Conservation (phyloP, 37 sponge, comb jelly and placozoan genomes). For the Cladorhizidae sp. region DNA sequence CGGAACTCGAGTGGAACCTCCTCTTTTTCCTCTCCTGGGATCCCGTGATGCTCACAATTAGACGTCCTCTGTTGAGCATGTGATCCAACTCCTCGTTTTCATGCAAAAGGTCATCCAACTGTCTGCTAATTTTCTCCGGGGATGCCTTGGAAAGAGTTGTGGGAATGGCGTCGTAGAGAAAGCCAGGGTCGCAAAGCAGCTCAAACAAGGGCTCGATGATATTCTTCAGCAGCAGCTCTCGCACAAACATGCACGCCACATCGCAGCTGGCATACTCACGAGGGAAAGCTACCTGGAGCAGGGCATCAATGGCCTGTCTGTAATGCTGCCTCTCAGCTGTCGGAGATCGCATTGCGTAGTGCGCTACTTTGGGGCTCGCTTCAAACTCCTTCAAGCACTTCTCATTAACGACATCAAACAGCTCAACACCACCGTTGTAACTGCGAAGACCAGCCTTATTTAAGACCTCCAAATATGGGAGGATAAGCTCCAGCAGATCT, state of each 20-base stretch:
- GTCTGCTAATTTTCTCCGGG: constrained; percentile 31
- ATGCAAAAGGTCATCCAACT: constrained; percentile 26
- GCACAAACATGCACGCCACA: constrained; percentile 51
- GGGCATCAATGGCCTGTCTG: constrained; percentile 43
- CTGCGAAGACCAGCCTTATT: constrained; percentile 47
- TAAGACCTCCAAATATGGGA: constrained; percentile 54
- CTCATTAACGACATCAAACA: constrained; percentile 44
- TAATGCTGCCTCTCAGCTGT: constrained; percentile 41
- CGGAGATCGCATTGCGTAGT: constrained; percentile 42
- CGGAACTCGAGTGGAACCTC: constrained; percentile 7
- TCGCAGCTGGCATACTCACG: constrained; percentile 43
- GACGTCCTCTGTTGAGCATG: background rate
- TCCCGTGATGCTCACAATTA: constrained; percentile 7
- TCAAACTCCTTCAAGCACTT: constrained; percentile 55
- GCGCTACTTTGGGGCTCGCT: constrained; percentile 22
- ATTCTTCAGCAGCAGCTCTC: constrained; percentile 58
- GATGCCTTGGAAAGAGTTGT: constrained; percentile 54
- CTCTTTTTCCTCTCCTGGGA: background rate
- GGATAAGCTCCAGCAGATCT: constrained; percentile 36
- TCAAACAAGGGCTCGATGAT: constrained; percentile 48
- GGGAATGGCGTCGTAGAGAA: constrained; percentile 54
- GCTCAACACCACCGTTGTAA: constrained; percentile 28
- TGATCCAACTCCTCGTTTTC: constrained; percentile 61
- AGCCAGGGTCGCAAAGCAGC: constrained; percentile 65
- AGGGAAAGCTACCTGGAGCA: constrained; percentile 55